Base-by-base conservation (phyloP, 2,113 vertebrate species). In the Malurus cyaneus region DNA sequence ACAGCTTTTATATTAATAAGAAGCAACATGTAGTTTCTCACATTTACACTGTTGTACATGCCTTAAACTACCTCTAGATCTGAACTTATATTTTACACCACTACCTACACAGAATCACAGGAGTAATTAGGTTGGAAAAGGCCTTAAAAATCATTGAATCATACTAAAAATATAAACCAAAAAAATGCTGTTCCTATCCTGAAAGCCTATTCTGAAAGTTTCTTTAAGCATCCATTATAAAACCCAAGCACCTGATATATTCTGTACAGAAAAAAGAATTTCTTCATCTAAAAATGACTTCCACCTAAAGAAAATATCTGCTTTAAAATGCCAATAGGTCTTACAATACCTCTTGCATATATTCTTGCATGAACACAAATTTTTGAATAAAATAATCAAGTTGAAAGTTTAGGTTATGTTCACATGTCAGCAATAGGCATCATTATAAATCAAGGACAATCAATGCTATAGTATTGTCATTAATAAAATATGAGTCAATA, bases 401-500 rank as follows among this genome's bases (percentile, higher is more conserved):
- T 23, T 85, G 78, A 95, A 90, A 93, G 87, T 72, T 94, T 92
- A 73, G 67, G 29, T 29, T 94, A 46, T 64, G 56, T 73, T 95
- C 86, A 94, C 69, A 86, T 1, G 9, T 93, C 86, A 88, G 79
- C 96, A 93, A 95, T 44, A 61, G 80, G 76, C 93, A 82, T 72
- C 50, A 78, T 98, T 98, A 97, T 98, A 98, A 98, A 97, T 98
- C 98, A 98, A 97, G 98, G 97, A 92, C 98, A 97, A 98, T 98
- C 98, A 96, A 97, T 97, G 97, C 95, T 97, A 98, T 97, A 96
- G 95, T 97, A 98, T 92, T 89, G 88, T 96, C 98, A 98, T 98
- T 98, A 98, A 99, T 98, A 98, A 98, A 96, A 96, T 96, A 89
- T 92, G 84, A 97, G 97, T 98, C 98, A 94, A 98, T 98, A 98